Evolutionary conservation across 2,797 vertebrate genomes (phyloP).

Genomic region (Ambastaia sidthimunki): DNA sequence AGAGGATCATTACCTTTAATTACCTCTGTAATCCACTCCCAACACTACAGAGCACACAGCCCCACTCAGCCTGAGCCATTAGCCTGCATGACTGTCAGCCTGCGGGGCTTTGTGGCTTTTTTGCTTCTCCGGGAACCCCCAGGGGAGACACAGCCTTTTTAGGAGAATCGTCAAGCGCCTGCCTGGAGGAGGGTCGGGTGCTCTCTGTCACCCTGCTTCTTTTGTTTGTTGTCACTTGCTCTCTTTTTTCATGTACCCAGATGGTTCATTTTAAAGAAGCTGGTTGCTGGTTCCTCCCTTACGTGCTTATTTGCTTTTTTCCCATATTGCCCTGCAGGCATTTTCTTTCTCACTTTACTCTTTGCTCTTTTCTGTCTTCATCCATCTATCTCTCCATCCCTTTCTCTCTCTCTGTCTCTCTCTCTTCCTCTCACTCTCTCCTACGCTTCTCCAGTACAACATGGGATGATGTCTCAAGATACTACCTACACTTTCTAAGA

Average conservation of each 20-base stretch:
- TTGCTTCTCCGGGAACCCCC: constrained; percentile 77
- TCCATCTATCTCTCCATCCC: not conserved
- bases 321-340: constrained; percentile 45
- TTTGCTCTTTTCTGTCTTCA: constrained; percentile 5
- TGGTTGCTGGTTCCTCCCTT: constrained; percentile 71
- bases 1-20: constrained; percentile 88
- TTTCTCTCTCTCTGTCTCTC: too few relatives aligned
- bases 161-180: constrained; percentile 52
- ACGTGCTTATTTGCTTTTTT: constrained; percentile 47
- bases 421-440: not conserved
- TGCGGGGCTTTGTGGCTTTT: constrained; percentile 83
- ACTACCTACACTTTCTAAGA: constrained; percentile 15
- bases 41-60: constrained; percentile 85
- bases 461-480: constrained; percentile 24
- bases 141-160: constrained; percentile 69
- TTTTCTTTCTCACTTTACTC: constrained; percentile 40
- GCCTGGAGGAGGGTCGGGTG: constrained; percentile 63
- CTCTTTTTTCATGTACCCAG: constrained; percentile 78
- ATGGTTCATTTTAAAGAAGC: constrained; percentile 78
- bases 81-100: constrained; percentile 84
- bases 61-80: constrained; percentile 74
- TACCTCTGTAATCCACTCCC: constrained; percentile 87
- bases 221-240: constrained; percentile 72
- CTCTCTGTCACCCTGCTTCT: constrained; percentile 78
- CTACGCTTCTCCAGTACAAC: constrained; percentile 29